Evolutionary conservation across 2,113 vertebrate species (phyloP).

Genomic region (Brachypodius melanocephalos): DNA sequence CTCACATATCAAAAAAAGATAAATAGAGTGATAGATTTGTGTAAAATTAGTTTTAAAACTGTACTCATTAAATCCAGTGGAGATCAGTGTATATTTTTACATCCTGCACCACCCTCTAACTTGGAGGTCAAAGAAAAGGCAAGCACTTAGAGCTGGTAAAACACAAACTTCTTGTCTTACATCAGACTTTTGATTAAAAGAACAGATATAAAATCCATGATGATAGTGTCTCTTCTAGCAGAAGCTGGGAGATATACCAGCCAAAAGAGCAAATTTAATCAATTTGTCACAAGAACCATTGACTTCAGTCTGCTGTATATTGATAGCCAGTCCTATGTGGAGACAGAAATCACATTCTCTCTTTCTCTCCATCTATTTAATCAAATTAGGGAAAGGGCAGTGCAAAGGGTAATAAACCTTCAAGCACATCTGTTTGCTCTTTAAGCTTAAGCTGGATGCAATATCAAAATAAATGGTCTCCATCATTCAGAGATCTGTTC

Average conservation of each 20-base stretch:
- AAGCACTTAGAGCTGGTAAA: neutral
- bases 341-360: neutral
- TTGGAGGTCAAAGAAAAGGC: neutral
- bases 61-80: neutral
- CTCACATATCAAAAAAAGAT: neutral
- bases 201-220: neutral
- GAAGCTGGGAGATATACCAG: neutral
- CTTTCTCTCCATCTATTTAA: neutral
- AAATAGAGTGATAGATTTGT: neutral
- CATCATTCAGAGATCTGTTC: neutral
- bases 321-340: fast-evolving
- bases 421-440: neutral
- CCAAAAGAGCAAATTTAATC: neutral
- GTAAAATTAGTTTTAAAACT: slow-evolving; percentile 2
- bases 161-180: neutral
- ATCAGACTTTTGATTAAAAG: neutral
- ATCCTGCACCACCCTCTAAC: neutral
- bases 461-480: neutral
- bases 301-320: neutral
- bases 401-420: neutral
- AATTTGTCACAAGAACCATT: neutral
- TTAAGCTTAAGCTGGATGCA: neutral
- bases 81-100: neutral
- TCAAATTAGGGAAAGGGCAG: neutral
- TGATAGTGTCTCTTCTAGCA: neutral